Percentiles rank a stretch among this genome's conserved stretches.
These are phyloP conservation scores for Lymantria dispar DNA, from an alignment of 2,888 invertebrate species.

Conservation along the genomic window DNA sequence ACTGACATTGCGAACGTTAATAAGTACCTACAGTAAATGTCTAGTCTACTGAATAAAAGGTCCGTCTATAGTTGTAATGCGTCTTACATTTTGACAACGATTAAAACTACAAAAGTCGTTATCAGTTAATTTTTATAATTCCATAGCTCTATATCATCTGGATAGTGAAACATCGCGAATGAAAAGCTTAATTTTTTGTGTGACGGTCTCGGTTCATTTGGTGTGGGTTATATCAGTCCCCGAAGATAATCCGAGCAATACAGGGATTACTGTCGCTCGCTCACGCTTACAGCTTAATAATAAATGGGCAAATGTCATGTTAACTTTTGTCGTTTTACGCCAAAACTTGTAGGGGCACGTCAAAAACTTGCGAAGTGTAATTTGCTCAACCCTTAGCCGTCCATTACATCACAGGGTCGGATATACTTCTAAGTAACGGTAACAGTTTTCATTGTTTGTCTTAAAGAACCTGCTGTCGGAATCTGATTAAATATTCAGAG, in stretches of 20 bases:
- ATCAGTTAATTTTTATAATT: conserved; percentile 38
- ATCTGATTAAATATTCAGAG: too few relatives aligned
- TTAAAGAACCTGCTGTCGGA: too few relatives aligned
- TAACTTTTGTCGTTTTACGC: conserved; percentile 43
- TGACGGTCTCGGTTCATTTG: conserved; percentile 43
- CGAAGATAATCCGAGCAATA: conserved; percentile 59
- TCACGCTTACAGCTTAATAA: conserved; percentile 48
- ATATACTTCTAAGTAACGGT: not conserved
- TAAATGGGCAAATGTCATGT: conserved; percentile 52
- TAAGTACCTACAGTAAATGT: too few relatives aligned
- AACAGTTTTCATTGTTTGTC: not conserved
- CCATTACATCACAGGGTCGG: not conserved
- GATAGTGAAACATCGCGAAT: not conserved
- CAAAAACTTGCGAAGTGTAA: conserved; percentile 30
- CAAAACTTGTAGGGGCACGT: conserved; percentile 41
- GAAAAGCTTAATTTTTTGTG: conserved; percentile 11
- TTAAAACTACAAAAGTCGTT: conserved; percentile 18
- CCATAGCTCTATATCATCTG: conserved; percentile 22
- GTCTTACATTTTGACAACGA: too few relatives aligned
- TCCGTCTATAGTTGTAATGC: too few relatives aligned
- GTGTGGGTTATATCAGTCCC: conserved; percentile 39
- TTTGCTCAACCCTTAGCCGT: not conserved
- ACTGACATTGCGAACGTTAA: too few relatives aligned
- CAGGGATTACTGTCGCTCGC: conserved; percentile 54
- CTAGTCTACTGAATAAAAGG: too few relatives aligned